Evolutionary conservation across 2,888 invertebrate genomes (phyloP), one percentile per base, ranked within the genome.

Genomic region (Drosophila atripex): DNA sequence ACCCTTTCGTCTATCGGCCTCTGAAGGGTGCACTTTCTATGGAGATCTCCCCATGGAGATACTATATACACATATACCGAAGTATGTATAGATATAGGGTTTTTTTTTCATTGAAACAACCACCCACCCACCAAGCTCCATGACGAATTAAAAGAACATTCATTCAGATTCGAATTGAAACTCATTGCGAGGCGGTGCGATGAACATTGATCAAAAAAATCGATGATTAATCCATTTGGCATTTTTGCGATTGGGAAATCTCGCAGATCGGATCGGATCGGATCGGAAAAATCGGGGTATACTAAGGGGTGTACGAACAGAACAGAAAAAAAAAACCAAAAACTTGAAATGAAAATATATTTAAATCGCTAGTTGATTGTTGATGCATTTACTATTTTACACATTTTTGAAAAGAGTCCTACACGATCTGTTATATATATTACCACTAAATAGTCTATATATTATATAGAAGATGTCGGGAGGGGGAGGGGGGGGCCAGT

Each of bases 201-300:
- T 28, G 68, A 64, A 32, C 64, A 46, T 64, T 66, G 64, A 72
- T 71, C 63, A 4, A n/a, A 72, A 72, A 70, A 51, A 14, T 52
- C 25, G 71, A 64, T 80, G 80, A 80, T 72, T 80, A 80, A 80
- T 80, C 58, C 87, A 46, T 46, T 58, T 66, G 87, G 85, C 78
- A 80, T 87, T 41, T 43, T 50, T 57, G 63, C 66, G 69, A 64
- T 88, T 83, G 84, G 77, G 80, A 88, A 87, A 85, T 87, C 86
- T 85, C 76, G 21, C 38, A 41, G 50, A 50, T 65, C 11, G 11
- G 2, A 14, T 28, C 28, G 25, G 25, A 12, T 65, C 11, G 11
- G 2, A 14, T 28, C 28, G 28, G 28, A 12, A 28, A 25, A 8
- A 23, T 5, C 3, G 9, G 9, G 23, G 41, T 14, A 28, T 28